Conservation (phyloP, 2,888 invertebrate genomes). For the Parnassius orleans region DNA sequence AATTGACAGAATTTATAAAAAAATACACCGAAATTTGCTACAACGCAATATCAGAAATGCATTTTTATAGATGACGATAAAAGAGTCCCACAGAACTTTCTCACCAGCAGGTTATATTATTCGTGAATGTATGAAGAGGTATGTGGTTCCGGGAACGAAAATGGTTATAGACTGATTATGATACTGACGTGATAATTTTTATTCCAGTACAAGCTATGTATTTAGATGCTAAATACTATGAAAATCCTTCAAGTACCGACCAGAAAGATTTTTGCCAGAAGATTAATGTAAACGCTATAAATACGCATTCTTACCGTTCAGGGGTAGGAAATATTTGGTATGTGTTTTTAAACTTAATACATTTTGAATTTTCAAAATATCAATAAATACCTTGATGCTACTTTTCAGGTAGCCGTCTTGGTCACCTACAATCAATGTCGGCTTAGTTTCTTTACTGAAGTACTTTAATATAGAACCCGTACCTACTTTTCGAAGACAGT, state of each 20-base stretch:
- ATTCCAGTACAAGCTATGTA: conserved; percentile 28
- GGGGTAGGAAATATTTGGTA: conserved; percentile 10
- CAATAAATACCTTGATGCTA: too few species aligned
- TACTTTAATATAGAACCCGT: conserved; percentile 13
- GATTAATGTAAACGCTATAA: conserved; percentile 17
- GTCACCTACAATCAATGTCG: conserved; percentile 14
- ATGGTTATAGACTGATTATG: conserved; percentile 28
- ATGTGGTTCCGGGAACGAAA: conserved; percentile 24
- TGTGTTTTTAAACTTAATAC: too few species aligned
- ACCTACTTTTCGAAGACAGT: conserved; percentile 4
- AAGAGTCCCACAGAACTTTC: conserved; percentile 28
- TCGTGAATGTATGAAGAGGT: conserved; percentile 24
- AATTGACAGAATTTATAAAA: conserved; percentile 9
- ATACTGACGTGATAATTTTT: conserved; percentile 26
- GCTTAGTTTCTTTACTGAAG: too few species aligned
- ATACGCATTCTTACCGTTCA: conserved; percentile 20
- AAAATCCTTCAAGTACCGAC: conserved; percentile 26
- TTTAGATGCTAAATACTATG: conserved; percentile 25
- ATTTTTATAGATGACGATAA: conserved; percentile 24
- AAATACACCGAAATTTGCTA: too few species aligned
- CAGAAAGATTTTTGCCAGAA: conserved; percentile 26
- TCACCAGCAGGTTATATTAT: conserved; percentile 27
- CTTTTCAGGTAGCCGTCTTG: conserved; percentile 17
- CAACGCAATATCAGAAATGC: conserved; percentile 18
- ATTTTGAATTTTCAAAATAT: not conserved